Percentiles rank a stretch among this genome's conserved stretches.
phyloP scores from a whole-genome alignment of 2,888 invertebrate species.

The Cylindroiulus punctatus region DNA sequence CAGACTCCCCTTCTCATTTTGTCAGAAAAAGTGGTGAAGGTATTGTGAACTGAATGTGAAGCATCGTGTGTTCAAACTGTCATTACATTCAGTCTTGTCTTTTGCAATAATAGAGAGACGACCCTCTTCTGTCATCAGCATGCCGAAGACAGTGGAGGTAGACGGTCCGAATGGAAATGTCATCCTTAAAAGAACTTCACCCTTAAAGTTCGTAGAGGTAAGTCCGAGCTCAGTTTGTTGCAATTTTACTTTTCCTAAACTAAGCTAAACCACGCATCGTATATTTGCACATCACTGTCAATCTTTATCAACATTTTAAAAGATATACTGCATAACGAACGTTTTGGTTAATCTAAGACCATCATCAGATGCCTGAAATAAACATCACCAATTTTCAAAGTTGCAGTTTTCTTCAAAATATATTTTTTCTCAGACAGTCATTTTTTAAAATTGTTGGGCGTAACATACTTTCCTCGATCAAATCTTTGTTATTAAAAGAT shows the following conservation, averaged over 20 bases:
- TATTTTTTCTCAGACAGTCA: too few species aligned
- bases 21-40: slow-evolving; percentile 46
- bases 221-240: slow-evolving; percentile 67
- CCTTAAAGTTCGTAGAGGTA: slow-evolving; percentile 69
- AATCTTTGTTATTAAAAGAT: too few species aligned
- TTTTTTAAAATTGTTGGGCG: too few species aligned
- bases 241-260: slow-evolving; percentile 66
- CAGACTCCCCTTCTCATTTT: slow-evolving; percentile 37
- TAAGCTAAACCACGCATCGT: too few species aligned
- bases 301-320: too few species aligned
- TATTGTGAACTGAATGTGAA: slow-evolving; percentile 2
- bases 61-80: neutral
- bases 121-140: neutral
- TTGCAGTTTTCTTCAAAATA: too few species aligned
- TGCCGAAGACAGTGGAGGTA: slow-evolving; percentile 39
- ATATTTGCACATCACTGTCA: too few species aligned
- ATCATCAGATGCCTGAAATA: too few species aligned
- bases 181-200: slow-evolving; percentile 61
- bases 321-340: too few species aligned
- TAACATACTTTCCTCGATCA: too few species aligned
- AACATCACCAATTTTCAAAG: too few species aligned
- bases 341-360: too few species aligned
- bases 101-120: slow-evolving; percentile 2
- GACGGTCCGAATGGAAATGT: slow-evolving; percentile 33
- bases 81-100: neutral